phyloP scores from a whole-genome alignment of 2,113 vertebrate genomes.

The Polypterus senegalus region DNA sequence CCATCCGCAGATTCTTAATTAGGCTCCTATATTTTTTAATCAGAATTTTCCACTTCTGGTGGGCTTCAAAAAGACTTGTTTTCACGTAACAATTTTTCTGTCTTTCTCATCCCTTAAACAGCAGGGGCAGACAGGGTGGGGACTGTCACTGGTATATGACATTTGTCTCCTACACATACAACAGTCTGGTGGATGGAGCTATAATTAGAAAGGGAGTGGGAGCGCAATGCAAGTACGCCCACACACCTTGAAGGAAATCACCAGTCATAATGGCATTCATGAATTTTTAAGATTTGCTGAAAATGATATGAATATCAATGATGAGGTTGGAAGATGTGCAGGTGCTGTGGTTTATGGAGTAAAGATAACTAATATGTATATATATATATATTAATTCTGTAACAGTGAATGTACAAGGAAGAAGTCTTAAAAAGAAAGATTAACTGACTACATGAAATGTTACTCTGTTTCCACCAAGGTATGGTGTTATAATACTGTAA shows the following conservation, averaged over 20 bases:
- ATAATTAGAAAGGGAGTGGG: constrained; percentile 10
- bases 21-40: background rate
- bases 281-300: constrained; percentile 24
- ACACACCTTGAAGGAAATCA: constrained; percentile 16
- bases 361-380: too few relatives aligned
- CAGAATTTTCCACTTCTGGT: background rate
- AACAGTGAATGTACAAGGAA: too few relatives aligned
- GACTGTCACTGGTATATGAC: background rate
- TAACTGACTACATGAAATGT: too few relatives aligned
- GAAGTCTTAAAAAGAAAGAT: too few relatives aligned
- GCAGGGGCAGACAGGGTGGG: background rate
- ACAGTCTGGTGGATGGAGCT: constrained; percentile 5
- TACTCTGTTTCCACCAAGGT: too few relatives aligned
- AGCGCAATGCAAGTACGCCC: background rate
- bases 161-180: background rate
- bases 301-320: too few relatives aligned
- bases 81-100: background rate
- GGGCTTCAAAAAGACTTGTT: background rate
- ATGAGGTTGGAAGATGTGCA: too few relatives aligned
- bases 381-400: too few relatives aligned
- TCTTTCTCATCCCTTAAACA: background rate
- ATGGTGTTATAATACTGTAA: too few relatives aligned
- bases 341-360: too few relatives aligned
- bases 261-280: constrained; percentile 48
- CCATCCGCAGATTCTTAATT: background rate